These are phyloP conservation scores for Synanthedon formicaeformis DNA, from an alignment of 2,888 invertebrate species.

Conservation along the genomic window DNA sequence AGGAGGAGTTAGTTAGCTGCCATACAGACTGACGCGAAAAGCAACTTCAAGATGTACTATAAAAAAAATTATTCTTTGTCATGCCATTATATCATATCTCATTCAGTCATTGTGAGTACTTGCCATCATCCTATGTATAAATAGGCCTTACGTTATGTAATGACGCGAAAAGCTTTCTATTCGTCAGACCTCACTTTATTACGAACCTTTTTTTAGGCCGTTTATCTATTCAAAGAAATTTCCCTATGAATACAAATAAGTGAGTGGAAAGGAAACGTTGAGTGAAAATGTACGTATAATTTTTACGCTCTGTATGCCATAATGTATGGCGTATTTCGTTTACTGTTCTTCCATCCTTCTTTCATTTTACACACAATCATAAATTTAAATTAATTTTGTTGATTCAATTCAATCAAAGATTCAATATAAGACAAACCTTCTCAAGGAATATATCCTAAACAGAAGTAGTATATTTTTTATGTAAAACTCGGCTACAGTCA, in stretches of 20 bases:
- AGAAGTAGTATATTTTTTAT: too few species aligned
- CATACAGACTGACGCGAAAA: not conserved
- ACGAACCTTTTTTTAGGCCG: slow-evolving; percentile 38
- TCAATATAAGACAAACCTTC: too few species aligned
- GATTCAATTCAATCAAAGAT: too few species aligned
- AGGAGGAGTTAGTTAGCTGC: not conserved
- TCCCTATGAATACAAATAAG: slow-evolving; percentile 52
- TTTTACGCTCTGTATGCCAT: not conserved
- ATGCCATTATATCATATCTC: too few species aligned
- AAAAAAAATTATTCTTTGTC: not conserved
- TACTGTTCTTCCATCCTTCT: too few species aligned
- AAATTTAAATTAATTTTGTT: too few species aligned
- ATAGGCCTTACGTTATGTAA: not conserved
- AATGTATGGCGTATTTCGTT: not conserved
- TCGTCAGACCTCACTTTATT: slow-evolving; percentile 36
- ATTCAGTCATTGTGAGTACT: too few species aligned
- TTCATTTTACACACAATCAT: too few species aligned
- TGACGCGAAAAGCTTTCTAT: slow-evolving; percentile 16
- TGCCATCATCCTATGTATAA: too few species aligned
- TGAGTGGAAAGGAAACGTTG: slow-evolving; percentile 41
- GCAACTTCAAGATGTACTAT: not conserved
- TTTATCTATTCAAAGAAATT: slow-evolving; percentile 49
- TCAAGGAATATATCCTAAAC: too few species aligned
- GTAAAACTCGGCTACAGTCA: too few species aligned
- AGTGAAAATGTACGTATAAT: slow-evolving; percentile 20